Base-by-base conservation (phyloP, 2,113 vertebrate genomes). In the Ctenomys sociabilis region DNA sequence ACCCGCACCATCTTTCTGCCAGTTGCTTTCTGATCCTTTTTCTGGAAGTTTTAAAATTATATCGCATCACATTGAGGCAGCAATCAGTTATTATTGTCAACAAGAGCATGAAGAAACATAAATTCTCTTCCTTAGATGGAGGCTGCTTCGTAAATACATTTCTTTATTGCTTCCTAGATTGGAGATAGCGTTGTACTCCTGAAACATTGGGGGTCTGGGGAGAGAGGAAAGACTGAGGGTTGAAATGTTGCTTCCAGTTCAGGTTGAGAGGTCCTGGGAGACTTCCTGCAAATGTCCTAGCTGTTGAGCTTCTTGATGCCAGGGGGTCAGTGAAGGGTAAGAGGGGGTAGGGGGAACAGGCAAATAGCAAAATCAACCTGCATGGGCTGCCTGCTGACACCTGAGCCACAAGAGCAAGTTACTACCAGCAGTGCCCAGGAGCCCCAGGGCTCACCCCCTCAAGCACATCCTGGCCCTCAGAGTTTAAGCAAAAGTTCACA, bases 61-160 rank as follows among this genome's bases (percentile, higher is more conserved):
- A 92, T 90, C 83, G 88, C 95, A 93, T 97, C 92, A 24, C 93
- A 93, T 68, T 85, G 88, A 96, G 81, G 95, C 92, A 26, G 93
- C 97, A 95, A 92, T 96, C 97, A 95, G 90, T 97, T 97, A 97
- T 96, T 94, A 97, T 91, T 97, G 97, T 97, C 97, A 97, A 96
- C 96, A 96, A 95, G 95, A 96, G 88, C 95, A 89, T 87, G 94
- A 97, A 96, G 95, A 96, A 94, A 96, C 95, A 95, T 97, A 95
- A 96, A 96, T 96, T 97, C 95, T 92, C 68, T 96, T 90, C 95
- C 94, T 97, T 94, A 88, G 92, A 94, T 81, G 73, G 90, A 96
- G 88, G 52, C 95, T 61, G 94, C 80, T 94, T 97, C 88, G 59
- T 97, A 97, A 95, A 96, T 95, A 93, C 66, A 77, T 89, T 88